Percentiles rank a stretch among this genome's conserved stretches.
Conservation (phyloP, 2,113 vertebrate species). For the Mormoops blainvillei region DNA sequence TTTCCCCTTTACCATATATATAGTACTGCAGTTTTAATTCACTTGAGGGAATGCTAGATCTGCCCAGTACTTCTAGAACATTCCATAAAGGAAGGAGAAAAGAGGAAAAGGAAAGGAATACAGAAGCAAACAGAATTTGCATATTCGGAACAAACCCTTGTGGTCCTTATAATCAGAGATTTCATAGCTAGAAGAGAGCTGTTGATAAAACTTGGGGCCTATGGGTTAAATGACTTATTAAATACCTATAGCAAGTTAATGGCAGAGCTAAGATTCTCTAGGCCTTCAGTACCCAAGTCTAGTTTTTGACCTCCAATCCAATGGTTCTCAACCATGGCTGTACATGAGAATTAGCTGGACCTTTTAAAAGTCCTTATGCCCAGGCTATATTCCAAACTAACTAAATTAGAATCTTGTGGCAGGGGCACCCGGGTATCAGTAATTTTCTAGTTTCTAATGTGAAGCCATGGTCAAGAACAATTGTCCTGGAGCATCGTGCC, state of each 20-base stretch:
- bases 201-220: background rate
- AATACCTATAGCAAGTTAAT: background rate
- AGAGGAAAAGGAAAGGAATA: background rate
- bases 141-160: background rate
- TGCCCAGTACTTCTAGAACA: background rate
- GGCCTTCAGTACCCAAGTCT: background rate
- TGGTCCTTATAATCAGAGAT: background rate
- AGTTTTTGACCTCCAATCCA: constrained; percentile 1
- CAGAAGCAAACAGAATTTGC: background rate
- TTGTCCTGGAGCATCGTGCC: background rate
- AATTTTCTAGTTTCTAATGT: background rate
- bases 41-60: background rate
- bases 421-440: background rate
- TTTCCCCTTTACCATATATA: background rate
- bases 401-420: background rate
- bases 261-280: background rate
- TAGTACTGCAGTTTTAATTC: background rate
- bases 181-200: background rate
- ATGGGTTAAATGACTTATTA: background rate
- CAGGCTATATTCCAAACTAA: background rate
- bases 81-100: background rate
- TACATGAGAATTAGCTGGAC: background rate
- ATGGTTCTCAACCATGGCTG: background rate
- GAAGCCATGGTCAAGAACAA: constrained; percentile 13
- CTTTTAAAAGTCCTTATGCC: background rate